Evolutionary conservation across 1,140 invertebrate genomes (phyloP).

Genomic region (Asobara japonica): DNA sequence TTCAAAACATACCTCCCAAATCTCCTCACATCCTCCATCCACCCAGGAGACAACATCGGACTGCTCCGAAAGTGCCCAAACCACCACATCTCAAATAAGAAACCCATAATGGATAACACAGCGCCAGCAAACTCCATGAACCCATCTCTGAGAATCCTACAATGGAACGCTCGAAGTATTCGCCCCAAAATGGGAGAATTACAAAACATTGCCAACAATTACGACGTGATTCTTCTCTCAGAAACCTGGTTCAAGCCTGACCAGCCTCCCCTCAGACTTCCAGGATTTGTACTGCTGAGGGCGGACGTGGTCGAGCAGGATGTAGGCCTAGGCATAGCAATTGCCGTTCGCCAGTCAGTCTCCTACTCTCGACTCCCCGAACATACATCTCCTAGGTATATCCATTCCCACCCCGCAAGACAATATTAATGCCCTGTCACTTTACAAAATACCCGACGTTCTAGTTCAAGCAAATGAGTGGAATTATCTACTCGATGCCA

Average conservation of each 20-base stretch:
- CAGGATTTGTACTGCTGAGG: neutral
- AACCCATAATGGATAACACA: neutral
- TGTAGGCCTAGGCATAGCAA: neutral
- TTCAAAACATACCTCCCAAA: too few relatives aligned
- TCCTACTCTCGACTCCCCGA: neutral
- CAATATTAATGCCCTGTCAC: neutral
- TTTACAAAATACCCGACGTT: neutral
- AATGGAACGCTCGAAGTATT: neutral
- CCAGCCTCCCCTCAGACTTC: neutral
- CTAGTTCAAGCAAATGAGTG: neutral
- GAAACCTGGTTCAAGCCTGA: neutral
- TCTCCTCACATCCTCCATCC: too few relatives aligned
- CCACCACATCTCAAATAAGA: neutral
- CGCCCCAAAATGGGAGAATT: neutral
- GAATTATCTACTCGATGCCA: neutral
- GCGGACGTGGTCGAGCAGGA: neutral
- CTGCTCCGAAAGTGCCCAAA: too few relatives aligned
- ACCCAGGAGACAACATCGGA: too few relatives aligned
- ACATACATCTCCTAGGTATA: neutral
- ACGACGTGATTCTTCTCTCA: neutral
- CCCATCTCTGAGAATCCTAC: neutral
- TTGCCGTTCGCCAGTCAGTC: neutral
- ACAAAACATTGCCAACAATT: neutral
- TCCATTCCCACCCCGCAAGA: neutral
- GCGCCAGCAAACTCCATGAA: neutral